These are phyloP conservation scores for Cassiopea xamachana DNA, from an alignment of 30 jellyfish, hydroid and myxozoan genomes.

Conservation along the genomic window DNA sequence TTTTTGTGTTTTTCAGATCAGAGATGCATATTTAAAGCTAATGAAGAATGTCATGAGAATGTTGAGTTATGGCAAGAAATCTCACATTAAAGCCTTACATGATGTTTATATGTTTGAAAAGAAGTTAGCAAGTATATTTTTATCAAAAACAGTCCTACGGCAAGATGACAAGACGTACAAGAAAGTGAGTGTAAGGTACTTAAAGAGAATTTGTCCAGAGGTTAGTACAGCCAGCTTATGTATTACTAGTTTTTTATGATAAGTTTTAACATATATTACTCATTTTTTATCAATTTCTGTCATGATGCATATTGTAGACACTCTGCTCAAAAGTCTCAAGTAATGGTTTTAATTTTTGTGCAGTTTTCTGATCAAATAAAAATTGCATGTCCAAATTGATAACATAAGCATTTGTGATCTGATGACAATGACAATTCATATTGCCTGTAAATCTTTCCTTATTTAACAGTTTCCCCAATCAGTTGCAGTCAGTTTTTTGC, in stretches of 20 bases:
- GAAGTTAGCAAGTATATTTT: slow-evolving; percentile 50
- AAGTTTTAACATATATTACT: background rate
- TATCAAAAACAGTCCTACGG: slow-evolving; percentile 24
- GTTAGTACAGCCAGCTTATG: slow-evolving; percentile 2
- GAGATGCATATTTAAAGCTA: slow-evolving; percentile 15
- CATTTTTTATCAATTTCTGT: no score
- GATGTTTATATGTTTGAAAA: slow-evolving; percentile 50
- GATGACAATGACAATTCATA: no score
- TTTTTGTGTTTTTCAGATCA: no score
- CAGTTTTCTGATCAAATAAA: no score
- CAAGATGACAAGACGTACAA: slow-evolving; percentile 19
- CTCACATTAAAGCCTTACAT: background rate
- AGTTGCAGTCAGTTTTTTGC: no score
- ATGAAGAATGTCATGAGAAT: slow-evolving; percentile 29
- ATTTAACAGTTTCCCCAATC: no score
- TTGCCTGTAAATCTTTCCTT: no score
- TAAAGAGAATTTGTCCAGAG: slow-evolving; percentile 38
- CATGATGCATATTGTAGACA: no score
- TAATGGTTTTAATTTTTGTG: no score
- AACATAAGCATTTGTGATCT: no score
- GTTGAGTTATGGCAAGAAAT: slow-evolving; percentile 18
- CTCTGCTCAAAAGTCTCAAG: no score
- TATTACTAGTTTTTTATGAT: background rate
- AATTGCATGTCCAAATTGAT: no score
- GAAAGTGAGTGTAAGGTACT: background rate